phyloP scores from a whole-genome alignment of 2,888 invertebrate genomes.

The Brassicogethes aeneus region DNA sequence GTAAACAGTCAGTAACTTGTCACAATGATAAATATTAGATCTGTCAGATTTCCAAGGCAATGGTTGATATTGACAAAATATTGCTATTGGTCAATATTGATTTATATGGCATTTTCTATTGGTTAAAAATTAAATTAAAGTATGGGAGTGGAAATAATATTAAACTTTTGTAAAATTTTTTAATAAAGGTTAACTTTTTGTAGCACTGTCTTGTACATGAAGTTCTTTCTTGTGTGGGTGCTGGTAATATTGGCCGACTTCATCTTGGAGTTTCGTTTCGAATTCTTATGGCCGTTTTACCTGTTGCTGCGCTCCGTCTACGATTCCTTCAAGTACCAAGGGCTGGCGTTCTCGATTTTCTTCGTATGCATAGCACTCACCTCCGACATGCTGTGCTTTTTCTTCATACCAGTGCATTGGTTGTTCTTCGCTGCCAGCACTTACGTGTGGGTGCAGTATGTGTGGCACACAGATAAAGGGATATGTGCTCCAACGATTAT shows the following conservation, averaged over 20 bases:
- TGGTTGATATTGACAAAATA: too few species aligned
- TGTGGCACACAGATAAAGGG: conserved; percentile 91
- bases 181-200: not conserved
- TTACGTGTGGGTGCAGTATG: conserved; percentile 98
- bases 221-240: conserved; percentile 91
- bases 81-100: too few species aligned
- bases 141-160: too few species aligned
- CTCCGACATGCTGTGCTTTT: conserved; percentile 97
- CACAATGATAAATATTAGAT: too few species aligned
- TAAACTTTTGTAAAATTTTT: too few species aligned
- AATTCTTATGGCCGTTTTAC: conserved; percentile 99
- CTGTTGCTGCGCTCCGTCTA: conserved; percentile 89
- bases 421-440: conserved; percentile 96
- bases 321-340: conserved; percentile 97
- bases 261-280: conserved; percentile 96
- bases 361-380: conserved; percentile 97
- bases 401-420: conserved; percentile 98
- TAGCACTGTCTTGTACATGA: conserved; percentile 88
- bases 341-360: conserved; percentile 94
- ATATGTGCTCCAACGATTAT: conserved; percentile 91
- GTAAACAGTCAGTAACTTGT: too few species aligned
- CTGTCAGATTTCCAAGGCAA: too few species aligned
- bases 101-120: too few species aligned
- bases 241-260: conserved; percentile 92
- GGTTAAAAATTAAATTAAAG: too few species aligned